A percentile compares a stretch with the other conserved stretches of the same genome.
Evolutionary conservation across 2,113 vertebrate species (phyloP).

Genomic region (Cephalopterus ornatus): DNA sequence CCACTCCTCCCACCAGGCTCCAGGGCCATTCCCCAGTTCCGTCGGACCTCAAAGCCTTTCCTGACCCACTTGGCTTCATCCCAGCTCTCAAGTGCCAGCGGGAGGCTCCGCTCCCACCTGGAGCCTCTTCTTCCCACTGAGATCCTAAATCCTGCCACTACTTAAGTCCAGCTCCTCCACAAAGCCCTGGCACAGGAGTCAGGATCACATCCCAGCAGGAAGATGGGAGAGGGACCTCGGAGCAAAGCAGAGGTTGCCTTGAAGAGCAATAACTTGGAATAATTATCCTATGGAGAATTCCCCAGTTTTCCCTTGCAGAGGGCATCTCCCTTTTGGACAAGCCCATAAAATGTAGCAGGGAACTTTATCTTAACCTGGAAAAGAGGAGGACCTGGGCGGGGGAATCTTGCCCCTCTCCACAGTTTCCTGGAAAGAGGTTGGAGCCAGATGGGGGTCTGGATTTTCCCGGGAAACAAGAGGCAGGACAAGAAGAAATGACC

Average conservation of each 20-base stretch:
- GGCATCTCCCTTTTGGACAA: background rate
- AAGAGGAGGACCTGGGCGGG: too few species aligned
- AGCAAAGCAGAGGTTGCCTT: background rate
- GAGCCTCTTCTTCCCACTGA: fast-evolving
- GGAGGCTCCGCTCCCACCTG: background rate
- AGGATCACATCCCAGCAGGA: background rate
- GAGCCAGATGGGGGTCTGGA: too few species aligned
- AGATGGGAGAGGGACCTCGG: background rate
- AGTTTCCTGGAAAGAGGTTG: background rate
- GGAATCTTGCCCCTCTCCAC: background rate
- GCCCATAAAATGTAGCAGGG: background rate
- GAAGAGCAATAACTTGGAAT: background rate
- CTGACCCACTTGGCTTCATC: conserved; percentile 25
- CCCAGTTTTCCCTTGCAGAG: background rate
- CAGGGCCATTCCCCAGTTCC: background rate
- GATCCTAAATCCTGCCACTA: background rate
- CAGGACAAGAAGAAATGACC: background rate
- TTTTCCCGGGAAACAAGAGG: background rate
- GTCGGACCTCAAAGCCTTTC: background rate
- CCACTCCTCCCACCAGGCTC: background rate
- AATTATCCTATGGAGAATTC: background rate
- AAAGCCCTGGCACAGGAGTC: background rate
- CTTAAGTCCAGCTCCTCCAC: background rate
- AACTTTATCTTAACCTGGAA: background rate
- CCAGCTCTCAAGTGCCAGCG: background rate